Base-by-base conservation (phyloP, 2,113 vertebrate genomes). In the Scortum barcoo region DNA sequence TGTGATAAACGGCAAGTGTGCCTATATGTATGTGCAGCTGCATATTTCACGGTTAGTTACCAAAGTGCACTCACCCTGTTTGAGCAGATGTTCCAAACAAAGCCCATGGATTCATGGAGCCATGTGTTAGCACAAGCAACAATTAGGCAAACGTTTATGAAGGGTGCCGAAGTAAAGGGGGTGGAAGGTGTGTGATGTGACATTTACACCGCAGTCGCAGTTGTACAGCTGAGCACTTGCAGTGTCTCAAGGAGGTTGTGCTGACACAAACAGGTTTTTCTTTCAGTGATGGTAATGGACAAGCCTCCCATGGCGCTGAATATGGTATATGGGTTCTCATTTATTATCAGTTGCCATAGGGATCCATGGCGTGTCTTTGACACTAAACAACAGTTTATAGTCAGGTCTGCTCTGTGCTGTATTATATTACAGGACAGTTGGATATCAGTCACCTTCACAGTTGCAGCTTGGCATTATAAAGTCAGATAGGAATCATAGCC, bases 31-130 rank as follows among this genome's bases (percentile, higher is more conserved):
- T 71, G 74, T 88, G 87, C 84, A 74, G 85, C 60, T 76, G 81
- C 81, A 86, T 86, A 88, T 90, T 82, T 88, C 72, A 80, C 11
- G 65, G 78, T 73, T 78, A 71, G 72, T 89, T 70, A 66, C 14
- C 6, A 5, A 72, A 53, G 42, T 12, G 16, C 51, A 12, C 70
- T 80, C 24, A 4, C 1, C 26, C 48, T 30, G n/a, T 76, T 69
- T 28, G 46, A 80, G 72, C 61, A 84, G 68, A 26, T 76, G 82
- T 81, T 80, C 83, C 48, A 60, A 80, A 76, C 57, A 83, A 87
- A 88, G 88, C 53, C 74, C n/a, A 2, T 1, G 58, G 74, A 90
- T 87, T 83, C n/a, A n/a, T 84, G 46, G 36, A 10, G 61, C 65
- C 61, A 30, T 76, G 51, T 70, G 81, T 84, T 60, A 51, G 69